Evolutionary conservation across 2,888 invertebrate species (phyloP).

Genomic region (Drosophila nigricruria): DNA sequence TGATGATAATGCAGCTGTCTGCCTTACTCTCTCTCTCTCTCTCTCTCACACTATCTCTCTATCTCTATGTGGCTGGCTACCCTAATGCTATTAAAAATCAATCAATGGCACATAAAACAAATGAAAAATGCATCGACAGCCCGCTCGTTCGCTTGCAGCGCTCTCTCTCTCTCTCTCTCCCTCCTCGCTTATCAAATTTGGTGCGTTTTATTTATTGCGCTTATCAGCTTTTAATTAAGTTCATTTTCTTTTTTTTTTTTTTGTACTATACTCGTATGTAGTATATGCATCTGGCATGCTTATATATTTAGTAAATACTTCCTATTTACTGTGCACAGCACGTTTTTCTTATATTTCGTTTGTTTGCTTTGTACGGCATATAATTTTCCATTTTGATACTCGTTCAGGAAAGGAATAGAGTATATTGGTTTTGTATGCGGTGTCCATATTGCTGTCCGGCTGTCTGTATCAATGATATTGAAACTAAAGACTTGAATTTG

Average conservation of each 20-base stretch:
- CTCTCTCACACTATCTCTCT: slow-evolving; percentile 4
- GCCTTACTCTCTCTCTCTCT: slow-evolving; percentile 4
- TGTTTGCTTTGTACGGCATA: slow-evolving; percentile 28
- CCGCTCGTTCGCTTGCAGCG: slow-evolving; percentile 30
- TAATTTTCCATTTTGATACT: slow-evolving; percentile 18
- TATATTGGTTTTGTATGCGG: background rate
- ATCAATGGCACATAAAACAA: slow-evolving; percentile 74
- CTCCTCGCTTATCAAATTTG: slow-evolving; percentile 26
- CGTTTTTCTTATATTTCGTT: slow-evolving; percentile 39
- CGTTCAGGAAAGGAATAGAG: background rate
- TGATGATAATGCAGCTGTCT: slow-evolving; percentile 42
- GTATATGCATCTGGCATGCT: slow-evolving; percentile 28
- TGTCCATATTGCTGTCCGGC: background rate
- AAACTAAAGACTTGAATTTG: background rate
- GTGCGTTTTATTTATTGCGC: slow-evolving; percentile 34
- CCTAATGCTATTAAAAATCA: slow-evolving; percentile 79
- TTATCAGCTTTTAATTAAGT: slow-evolving; percentile 74
- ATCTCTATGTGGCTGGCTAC: slow-evolving; percentile 18
- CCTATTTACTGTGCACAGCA: slow-evolving; percentile 69
- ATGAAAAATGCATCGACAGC: slow-evolving; percentile 64
- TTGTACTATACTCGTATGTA: slow-evolving; percentile 11
- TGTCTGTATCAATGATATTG: background rate
- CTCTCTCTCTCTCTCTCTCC: too few species aligned
- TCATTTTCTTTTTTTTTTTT: slow-evolving; percentile 21
- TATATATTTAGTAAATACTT: slow-evolving; percentile 48